phyloP scores from a whole-genome alignment of 2,888 invertebrate genomes.

The Epiperipatus broadwayi region DNA sequence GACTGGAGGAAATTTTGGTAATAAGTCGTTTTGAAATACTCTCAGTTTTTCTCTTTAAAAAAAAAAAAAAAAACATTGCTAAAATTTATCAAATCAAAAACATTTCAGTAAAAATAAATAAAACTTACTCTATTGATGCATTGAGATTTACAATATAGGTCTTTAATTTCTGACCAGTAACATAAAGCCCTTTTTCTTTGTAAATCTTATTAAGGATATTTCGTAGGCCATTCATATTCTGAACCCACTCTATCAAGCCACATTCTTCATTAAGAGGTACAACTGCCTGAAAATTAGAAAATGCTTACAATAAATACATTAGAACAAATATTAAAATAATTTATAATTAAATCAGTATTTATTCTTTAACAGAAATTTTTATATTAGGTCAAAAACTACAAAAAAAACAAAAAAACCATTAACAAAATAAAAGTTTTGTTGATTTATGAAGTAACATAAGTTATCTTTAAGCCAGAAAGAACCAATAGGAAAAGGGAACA shows the following conservation, averaged over 20 bases:
- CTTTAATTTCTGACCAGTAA: slow-evolving; percentile 41
- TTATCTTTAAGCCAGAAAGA: too few relatives aligned
- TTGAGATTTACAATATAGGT: too few relatives aligned
- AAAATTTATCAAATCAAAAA: not conserved
- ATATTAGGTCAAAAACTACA: not conserved
- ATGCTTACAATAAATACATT: slow-evolving; percentile 1
- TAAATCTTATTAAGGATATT: slow-evolving; percentile 47
- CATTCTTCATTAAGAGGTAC: slow-evolving; percentile 84
- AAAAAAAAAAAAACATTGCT: not conserved
- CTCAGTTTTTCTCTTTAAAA: slow-evolving; percentile 18
- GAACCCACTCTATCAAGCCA: slow-evolving; percentile 89
- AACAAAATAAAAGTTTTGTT: slow-evolving; percentile 7
- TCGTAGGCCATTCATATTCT: slow-evolving; percentile 53
- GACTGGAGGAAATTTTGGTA: slow-evolving; percentile 57
- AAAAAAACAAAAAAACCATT: slow-evolving; percentile 5
- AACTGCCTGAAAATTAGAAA: slow-evolving; percentile 56
- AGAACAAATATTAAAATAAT: not conserved
- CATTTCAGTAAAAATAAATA: not conserved
- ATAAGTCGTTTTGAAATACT: slow-evolving; percentile 34
- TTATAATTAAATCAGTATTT: not conserved
- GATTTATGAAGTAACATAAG: too few relatives aligned
- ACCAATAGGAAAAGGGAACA: too few relatives aligned
- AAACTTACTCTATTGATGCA: slow-evolving; percentile 16
- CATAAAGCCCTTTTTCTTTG: slow-evolving; percentile 45
- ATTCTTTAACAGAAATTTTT: too few relatives aligned